Percentiles rank a stretch among this genome's conserved stretches.
Conservation (phyloP, 2,888 invertebrate species). For the Eristalis pertinax region DNA sequence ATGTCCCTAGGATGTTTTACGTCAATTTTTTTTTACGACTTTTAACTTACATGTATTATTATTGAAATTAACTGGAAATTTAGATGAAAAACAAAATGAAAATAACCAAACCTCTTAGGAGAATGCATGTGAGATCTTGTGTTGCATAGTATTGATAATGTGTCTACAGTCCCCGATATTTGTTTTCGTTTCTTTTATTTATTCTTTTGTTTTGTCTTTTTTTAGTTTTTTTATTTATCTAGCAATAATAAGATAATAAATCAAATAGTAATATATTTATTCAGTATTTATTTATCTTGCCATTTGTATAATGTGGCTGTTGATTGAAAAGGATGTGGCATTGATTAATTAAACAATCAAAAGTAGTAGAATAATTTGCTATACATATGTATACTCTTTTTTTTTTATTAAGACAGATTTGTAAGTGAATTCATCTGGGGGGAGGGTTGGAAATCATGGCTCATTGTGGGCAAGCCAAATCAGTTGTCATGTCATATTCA, state of each 20-base stretch:
- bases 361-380: background rate
- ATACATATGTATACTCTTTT: background rate
- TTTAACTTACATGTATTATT: background rate
- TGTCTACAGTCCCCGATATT: slow-evolving; percentile 43
- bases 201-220: slow-evolving; percentile 18
- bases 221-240: slow-evolving; percentile 35
- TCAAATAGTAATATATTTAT: slow-evolving; percentile 30
- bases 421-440: background rate
- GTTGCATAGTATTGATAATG: slow-evolving; percentile 47
- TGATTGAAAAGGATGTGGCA: background rate
- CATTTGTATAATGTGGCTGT: slow-evolving; percentile 14
- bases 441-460: background rate
- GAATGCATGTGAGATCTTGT: slow-evolving; percentile 65
- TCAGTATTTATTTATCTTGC: slow-evolving; percentile 39
- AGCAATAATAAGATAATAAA: slow-evolving; percentile 4
- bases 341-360: background rate
- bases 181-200: slow-evolving; percentile 29
- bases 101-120: slow-evolving; percentile 32
- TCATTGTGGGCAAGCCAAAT: background rate
- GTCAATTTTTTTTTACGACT: slow-evolving; percentile 21
- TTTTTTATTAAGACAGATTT: background rate
- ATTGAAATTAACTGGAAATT: slow-evolving; percentile 49
- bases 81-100: background rate
- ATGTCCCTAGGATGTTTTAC: slow-evolving; percentile 45
- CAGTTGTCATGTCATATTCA: background rate